A percentile compares a stretch with the other conserved stretches of the same genome.
phyloP scores from a whole-genome alignment of 2,888 invertebrate species.

The Brachynemurus nebulosus region DNA sequence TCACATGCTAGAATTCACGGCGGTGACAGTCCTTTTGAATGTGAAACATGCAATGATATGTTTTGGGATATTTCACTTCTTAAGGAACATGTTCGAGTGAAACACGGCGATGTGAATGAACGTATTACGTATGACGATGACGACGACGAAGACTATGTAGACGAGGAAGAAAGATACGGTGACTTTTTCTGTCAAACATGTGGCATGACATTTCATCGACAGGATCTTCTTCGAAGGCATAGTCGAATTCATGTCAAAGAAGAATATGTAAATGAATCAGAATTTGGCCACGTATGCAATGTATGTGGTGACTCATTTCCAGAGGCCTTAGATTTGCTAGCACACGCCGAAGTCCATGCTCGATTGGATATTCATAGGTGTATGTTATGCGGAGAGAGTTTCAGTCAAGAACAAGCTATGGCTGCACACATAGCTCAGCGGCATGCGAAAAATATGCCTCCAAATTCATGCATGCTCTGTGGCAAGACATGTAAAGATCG shows the following conservation, averaged over 20 bases:
- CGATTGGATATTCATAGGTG: constrained; percentile 35
- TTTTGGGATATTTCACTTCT: constrained; percentile 54
- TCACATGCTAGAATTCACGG: constrained; percentile 67
- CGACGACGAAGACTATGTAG: constrained; percentile 39
- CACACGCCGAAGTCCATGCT: constrained; percentile 68
- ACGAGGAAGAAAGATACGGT: constrained; percentile 43
- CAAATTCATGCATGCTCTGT: constrained; percentile 51
- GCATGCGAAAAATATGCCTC: constrained; percentile 44
- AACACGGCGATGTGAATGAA: constrained; percentile 34
- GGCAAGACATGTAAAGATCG: constrained; percentile 55
- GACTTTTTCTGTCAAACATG: constrained; percentile 58
- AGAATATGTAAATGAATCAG: constrained; percentile 32
- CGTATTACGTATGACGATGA: constrained; percentile 18
- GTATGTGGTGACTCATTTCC: constrained; percentile 67
- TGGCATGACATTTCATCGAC: constrained; percentile 63
- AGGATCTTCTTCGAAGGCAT: constrained; percentile 60
- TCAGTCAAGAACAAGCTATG: constrained; percentile 45
- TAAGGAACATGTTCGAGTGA: constrained; percentile 44
- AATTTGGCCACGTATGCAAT: constrained; percentile 52
- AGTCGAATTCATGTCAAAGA: constrained; percentile 32
- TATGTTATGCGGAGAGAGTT: constrained; percentile 49
- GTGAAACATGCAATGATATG: constrained; percentile 66
- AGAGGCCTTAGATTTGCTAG: constrained; percentile 60
- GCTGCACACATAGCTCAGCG: constrained; percentile 46
- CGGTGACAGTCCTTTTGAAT: constrained; percentile 67